A percentile compares a stretch with the other conserved stretches of the same genome.
These are phyloP conservation scores for Pomatorhinus ruficollis DNA, from an alignment of 2,113 vertebrate genomes.

Conservation along the genomic window DNA sequence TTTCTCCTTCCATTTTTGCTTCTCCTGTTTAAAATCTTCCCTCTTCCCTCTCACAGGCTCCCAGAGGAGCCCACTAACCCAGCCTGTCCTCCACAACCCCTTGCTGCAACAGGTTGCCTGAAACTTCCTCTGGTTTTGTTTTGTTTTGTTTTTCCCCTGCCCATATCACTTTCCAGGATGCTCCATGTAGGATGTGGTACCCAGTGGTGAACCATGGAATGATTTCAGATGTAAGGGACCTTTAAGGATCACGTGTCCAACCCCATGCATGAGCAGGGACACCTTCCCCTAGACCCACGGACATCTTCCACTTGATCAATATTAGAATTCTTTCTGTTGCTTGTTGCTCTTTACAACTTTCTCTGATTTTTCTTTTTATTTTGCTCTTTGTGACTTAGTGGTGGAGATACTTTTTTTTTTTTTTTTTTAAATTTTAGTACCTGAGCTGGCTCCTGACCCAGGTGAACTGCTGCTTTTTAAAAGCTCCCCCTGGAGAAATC, in stretches of 20 bases:
- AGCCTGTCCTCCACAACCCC: not conserved
- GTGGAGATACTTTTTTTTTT: not conserved
- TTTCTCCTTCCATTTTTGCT: not conserved
- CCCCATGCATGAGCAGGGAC: not conserved
- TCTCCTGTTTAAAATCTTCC: not conserved
- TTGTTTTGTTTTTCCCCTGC: too few relatives aligned
- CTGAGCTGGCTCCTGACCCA: not conserved
- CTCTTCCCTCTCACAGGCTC: not conserved
- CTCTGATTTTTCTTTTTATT: not conserved
- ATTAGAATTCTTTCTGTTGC: not conserved
- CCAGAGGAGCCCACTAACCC: not conserved
- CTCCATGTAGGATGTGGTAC: accelerated
- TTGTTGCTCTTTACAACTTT: not conserved
- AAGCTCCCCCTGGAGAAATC: not conserved
- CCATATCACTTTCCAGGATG: not conserved
- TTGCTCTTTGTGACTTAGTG: not conserved
- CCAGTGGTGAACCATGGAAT: not conserved
- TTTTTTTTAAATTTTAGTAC: not conserved
- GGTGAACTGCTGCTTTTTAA: not conserved
- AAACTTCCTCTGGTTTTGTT: not conserved
- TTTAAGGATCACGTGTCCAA: not conserved
- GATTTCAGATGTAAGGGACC: not conserved
- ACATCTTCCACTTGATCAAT: not conserved
- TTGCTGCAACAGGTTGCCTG: not conserved
- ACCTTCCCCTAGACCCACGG: not conserved